phyloP scores from a whole-genome alignment of 2,113 vertebrate species.

The Myotis brandtii region DNA sequence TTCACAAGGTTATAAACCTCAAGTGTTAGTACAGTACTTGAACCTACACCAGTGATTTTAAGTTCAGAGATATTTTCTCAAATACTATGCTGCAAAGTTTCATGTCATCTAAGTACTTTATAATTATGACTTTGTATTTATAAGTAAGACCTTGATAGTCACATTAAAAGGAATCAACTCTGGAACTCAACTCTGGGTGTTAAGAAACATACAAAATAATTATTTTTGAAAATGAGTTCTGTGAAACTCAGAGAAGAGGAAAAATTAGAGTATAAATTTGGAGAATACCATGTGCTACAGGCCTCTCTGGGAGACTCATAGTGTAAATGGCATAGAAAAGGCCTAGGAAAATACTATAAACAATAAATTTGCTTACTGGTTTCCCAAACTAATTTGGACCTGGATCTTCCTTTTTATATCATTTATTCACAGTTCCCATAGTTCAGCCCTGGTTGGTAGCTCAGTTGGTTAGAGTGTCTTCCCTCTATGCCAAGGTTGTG shows the following conservation, averaged over 20 bases:
- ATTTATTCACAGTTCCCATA: not conserved
- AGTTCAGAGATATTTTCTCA: not conserved
- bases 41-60: not conserved
- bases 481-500: not conserved
- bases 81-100: not conserved
- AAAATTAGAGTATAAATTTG: not conserved
- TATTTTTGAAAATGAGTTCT: slow-evolving; percentile 44
- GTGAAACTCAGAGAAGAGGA: not conserved
- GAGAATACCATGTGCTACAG: not conserved
- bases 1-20: not conserved
- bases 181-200: not conserved
- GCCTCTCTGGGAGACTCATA: not conserved
- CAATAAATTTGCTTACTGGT: not conserved
- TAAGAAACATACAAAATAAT: not conserved
- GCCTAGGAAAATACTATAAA: not conserved
- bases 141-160: not conserved
- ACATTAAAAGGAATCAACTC: not conserved
- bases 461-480: not conserved
- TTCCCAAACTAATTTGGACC: not conserved
- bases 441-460: not conserved
- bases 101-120: not conserved
- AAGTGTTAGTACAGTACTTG: not conserved
- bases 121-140: not conserved
- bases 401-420: not conserved
- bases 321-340: not conserved